Evolutionary conservation across 2,888 invertebrate genomes (phyloP), one percentile per base, ranked within the genome.

Genomic region (Troilus luridus): DNA sequence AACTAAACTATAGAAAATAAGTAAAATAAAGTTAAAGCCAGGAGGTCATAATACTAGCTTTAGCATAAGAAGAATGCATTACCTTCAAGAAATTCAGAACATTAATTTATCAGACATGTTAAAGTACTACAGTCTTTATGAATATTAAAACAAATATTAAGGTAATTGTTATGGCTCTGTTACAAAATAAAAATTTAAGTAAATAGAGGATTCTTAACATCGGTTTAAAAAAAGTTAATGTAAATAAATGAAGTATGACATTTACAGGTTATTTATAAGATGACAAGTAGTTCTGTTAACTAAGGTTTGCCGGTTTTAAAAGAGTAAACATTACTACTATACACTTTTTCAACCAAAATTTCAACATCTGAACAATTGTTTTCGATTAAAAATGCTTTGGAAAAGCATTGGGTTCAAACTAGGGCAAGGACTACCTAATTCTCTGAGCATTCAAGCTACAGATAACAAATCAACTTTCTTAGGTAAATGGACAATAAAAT

Each of bases 341-440:
- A 12, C 12, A 85, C 56, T 56, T 58, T 85, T 21, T 9, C 8
- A 54, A 81, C 54, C n/a, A 17, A 81, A 41, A 27, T 41, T 85
- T 85, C 5, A 58, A n/a, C 21, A 21, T 41, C 0, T 0, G 41
- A 41, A 41, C 9, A 41, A 77, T 14, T 19, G 56, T 85, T 85
- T 85, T 85, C 21, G 56, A 85, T 11, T 56, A 6, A 85, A 54
- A 85, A 85, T 85, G 56, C 56, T 85, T 85, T 11, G 9, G n/a
- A n/a, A 85, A 85, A 85, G 85, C 85, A 85, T 56, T 85, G 17
- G n/a, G 85, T 56, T 85, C 85, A 56, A 85, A 85, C 85, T 85
- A 85, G 85, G 85, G 85, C 85, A 85, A 85, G 85, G 85, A 21
- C 85, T 10, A 85, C 85, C 85, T 77, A 85, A 54, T 56, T n/a